Conservation (phyloP, 2,888 invertebrate genomes). For the Melanargia galathea region DNA sequence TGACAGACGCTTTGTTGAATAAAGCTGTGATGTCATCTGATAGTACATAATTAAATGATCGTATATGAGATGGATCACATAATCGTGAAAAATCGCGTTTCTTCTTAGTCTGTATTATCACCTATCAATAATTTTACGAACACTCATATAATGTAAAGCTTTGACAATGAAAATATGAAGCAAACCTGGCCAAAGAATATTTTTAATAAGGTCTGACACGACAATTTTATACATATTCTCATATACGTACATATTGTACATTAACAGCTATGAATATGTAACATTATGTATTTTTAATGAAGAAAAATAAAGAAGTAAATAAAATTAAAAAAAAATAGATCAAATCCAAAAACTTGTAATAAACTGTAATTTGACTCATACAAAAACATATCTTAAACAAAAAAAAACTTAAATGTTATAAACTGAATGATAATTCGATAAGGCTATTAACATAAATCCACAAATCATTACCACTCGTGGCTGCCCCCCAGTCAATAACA, state of each 20-base stretch:
- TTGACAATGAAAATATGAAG: no score
- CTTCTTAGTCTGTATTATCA: background rate
- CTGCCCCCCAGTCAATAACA: constrained; percentile 57
- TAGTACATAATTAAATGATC: background rate
- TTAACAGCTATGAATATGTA: no score
- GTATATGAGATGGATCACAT: background rate
- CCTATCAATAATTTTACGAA: no score
- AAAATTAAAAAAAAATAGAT: no score
- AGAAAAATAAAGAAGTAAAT: no score
- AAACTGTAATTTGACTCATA: background rate
- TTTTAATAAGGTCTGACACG: no score
- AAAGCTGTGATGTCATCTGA: constrained; percentile 1
- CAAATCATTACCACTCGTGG: constrained; percentile 50
- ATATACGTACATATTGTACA: no score
- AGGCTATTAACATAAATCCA: constrained; percentile 31
- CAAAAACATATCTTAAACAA: background rate
- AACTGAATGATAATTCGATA: constrained; percentile 18
- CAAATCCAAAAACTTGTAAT: no score
- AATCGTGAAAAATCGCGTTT: background rate
- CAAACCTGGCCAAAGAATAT: no score
- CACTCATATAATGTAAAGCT: no score
- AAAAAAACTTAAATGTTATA: background rate
- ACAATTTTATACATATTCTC: no score
- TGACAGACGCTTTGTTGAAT: background rate
- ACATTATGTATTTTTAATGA: no score